phyloP scores from a whole-genome alignment of 2,888 invertebrate genomes.

The Phaedon cochleariae region DNA sequence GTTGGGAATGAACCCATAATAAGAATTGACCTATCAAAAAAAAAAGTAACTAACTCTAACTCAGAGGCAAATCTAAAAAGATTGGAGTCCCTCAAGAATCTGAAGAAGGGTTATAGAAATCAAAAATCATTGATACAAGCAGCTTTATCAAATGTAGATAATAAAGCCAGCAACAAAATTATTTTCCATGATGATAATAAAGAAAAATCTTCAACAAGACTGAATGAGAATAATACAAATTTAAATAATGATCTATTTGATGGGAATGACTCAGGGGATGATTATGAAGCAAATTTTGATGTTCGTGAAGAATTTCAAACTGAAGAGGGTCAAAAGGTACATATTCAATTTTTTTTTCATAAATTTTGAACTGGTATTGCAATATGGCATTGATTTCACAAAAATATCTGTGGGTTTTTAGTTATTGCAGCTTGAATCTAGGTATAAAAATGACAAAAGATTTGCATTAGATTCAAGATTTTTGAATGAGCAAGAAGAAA shows the following conservation, averaged over 20 bases:
- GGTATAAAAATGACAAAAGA: slow-evolving; percentile 78
- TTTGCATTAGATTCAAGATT: slow-evolving; percentile 81
- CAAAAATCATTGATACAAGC: slow-evolving; percentile 72
- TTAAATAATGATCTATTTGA: slow-evolving; percentile 58
- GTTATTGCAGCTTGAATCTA: slow-evolving; percentile 76
- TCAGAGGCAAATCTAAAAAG: slow-evolving; percentile 71
- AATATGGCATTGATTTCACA: background rate
- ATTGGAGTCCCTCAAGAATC: slow-evolving; percentile 71
- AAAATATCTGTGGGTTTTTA: slow-evolving; percentile 50
- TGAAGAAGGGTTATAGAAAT: slow-evolving; percentile 70
- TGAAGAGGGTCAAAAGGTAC: slow-evolving; percentile 70
- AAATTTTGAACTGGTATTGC: slow-evolving; percentile 6
- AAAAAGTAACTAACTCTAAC: slow-evolving; percentile 33
- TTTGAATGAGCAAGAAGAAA: slow-evolving; percentile 64
- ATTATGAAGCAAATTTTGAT: slow-evolving; percentile 67
- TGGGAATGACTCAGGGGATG: slow-evolving; percentile 39
- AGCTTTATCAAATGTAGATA: slow-evolving; percentile 69
- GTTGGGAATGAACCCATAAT: slow-evolving; percentile 49
- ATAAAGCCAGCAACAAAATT: slow-evolving; percentile 68
- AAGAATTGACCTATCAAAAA: slow-evolving; percentile 40
- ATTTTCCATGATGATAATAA: slow-evolving; percentile 67
- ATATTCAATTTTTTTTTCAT: slow-evolving; percentile 30
- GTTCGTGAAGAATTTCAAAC: slow-evolving; percentile 75
- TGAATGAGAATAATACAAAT: background rate
- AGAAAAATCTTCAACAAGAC: background rate